Conservation (phyloP, 2,113 vertebrate genomes). For the Sander lucioperca region DNA sequence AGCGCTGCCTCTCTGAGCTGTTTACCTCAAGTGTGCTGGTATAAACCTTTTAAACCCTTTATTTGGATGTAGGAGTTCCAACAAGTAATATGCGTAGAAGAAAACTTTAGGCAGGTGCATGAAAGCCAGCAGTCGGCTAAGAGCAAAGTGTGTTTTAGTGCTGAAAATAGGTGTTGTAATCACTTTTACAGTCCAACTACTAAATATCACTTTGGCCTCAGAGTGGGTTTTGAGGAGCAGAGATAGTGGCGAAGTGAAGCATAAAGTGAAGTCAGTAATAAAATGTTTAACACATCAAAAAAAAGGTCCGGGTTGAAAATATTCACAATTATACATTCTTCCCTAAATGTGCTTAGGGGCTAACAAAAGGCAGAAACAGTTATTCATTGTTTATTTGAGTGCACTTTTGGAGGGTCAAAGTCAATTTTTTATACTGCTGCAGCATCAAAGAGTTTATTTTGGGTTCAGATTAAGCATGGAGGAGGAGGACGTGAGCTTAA, state of each 20-base stretch:
- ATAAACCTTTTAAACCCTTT: neutral
- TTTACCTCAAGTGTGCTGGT: neutral
- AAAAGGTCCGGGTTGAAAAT: neutral
- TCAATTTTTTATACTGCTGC: slow-evolving; percentile 8
- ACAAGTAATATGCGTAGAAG: neutral
- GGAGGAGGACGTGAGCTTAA: slow-evolving; percentile 20
- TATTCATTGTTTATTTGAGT: slow-evolving; percentile 15
- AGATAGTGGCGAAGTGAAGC: neutral
- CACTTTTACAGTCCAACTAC: slow-evolving; percentile 5
- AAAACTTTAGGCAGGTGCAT: neutral
- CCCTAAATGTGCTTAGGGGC: neutral
- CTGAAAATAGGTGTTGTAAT: slow-evolving; percentile 18
- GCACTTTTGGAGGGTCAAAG: slow-evolving; percentile 29
- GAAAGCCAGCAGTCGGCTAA: slow-evolving; percentile 17
- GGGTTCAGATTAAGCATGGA: slow-evolving; percentile 34
- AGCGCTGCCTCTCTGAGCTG: neutral
- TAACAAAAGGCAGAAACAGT: slow-evolving; percentile 37
- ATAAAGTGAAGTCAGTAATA: slow-evolving; percentile 14
- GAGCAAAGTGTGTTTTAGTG: slow-evolving; percentile 9
- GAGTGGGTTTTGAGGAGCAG: slow-evolving; percentile 23
- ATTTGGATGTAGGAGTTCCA: neutral
- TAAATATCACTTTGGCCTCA: slow-evolving; percentile 19
- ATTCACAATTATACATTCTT: neutral
- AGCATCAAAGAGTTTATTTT: slow-evolving; percentile 66
- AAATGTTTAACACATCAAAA: neutral